phyloP scores from a whole-genome alignment of 2,888 invertebrate species.

The Xylota sylvarum region DNA sequence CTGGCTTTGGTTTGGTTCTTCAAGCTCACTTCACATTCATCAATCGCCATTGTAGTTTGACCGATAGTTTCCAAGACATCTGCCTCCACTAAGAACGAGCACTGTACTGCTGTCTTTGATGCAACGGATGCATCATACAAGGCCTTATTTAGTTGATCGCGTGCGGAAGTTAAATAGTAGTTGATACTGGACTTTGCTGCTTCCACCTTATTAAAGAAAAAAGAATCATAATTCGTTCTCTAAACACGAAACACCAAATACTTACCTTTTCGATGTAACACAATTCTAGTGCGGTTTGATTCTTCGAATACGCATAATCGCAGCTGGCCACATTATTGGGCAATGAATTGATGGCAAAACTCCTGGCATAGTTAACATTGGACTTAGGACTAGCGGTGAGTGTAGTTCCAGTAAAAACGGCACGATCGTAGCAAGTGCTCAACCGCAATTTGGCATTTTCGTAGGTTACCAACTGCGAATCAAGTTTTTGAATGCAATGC shows the following conservation, averaged over 20 bases:
- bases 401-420: not conserved
- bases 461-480: constrained; percentile 5
- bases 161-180: not conserved
- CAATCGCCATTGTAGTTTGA: not conserved
- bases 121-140: not conserved
- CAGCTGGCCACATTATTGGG: not conserved
- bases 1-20: not conserved
- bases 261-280: constrained; percentile 39
- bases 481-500: constrained; percentile 56
- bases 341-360: not conserved
- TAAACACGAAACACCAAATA: not conserved
- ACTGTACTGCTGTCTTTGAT: not conserved
- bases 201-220: constrained; percentile 18
- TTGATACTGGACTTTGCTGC: not conserved
- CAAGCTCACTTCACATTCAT: not conserved
- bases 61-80: not conserved
- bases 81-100: constrained; percentile 16
- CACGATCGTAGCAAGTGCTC: constrained; percentile 9
- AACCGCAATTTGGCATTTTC: not conserved
- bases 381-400: constrained; percentile 2
- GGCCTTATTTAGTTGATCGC: not conserved
- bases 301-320: not conserved
- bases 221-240: not conserved
- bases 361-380: not conserved
- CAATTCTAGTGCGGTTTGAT: constrained; percentile 4